Evolutionary conservation across 2,113 vertebrate genomes (phyloP).

Genomic region (Archilochus colubris): DNA sequence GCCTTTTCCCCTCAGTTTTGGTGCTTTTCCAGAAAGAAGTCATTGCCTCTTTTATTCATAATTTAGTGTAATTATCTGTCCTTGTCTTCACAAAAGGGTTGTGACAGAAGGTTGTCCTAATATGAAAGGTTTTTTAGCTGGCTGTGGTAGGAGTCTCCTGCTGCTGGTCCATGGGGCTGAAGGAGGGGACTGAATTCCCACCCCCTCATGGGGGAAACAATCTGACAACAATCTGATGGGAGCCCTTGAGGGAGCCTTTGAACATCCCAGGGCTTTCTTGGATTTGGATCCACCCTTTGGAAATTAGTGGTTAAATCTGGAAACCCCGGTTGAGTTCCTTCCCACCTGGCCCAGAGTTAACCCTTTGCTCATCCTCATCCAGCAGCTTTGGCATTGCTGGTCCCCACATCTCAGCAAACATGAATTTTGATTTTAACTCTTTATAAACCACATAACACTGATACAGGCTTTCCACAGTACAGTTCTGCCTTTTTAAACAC

Average conservation of each 20-base stretch:
- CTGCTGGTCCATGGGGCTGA: neutral
- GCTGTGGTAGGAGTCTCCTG: neutral
- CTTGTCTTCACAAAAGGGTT: neutral
- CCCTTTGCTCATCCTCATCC: neutral
- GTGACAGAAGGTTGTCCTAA: neutral
- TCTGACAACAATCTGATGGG: too few relatives aligned
- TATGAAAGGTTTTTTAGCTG: neutral
- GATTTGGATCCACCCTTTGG: neutral
- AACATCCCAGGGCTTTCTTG: rapidly evolving
- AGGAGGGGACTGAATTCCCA: neutral
- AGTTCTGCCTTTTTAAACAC: neutral
- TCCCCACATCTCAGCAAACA: rapidly evolving
- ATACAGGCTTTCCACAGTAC: neutral
- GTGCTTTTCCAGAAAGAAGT: constrained; percentile 1
- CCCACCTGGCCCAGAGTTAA: neutral
- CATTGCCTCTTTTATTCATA: neutral
- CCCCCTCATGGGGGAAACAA: rapidly evolving
- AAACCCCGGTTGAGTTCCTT: neutral
- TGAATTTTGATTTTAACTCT: neutral
- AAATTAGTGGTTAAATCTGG: neutral
- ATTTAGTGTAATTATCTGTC: neutral
- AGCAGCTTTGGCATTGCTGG: neutral
- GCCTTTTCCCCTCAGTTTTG: neutral
- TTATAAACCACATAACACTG: neutral
- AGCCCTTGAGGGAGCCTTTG: neutral